phyloP scores from a whole-genome alignment of 1,140 invertebrate species.

The Calliphora vicina region DNA sequence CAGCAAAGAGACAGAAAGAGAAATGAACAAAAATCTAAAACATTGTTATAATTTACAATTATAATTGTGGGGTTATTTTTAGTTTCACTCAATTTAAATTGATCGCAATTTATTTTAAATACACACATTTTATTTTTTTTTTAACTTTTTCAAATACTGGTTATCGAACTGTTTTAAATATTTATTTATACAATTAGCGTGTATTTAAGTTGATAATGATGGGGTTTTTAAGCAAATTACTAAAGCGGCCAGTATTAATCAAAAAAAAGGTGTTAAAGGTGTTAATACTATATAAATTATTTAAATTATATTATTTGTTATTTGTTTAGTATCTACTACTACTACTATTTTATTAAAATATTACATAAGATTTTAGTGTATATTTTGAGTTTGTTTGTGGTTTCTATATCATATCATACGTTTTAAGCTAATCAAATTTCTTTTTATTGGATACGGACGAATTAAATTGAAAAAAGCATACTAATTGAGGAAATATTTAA shows the following conservation, averaged over 20 bases:
- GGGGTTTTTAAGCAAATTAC: neutral
- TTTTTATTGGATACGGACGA: neutral
- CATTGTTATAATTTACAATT: neutral
- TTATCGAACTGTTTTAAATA: neutral
- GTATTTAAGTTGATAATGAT: neutral
- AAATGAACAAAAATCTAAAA: neutral
- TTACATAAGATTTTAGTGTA: neutral
- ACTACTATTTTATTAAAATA: neutral
- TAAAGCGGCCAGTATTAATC: neutral
- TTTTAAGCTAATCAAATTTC: neutral
- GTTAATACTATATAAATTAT: conserved; percentile 1
- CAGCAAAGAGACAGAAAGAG: too few relatives aligned
- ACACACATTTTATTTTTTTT: neutral
- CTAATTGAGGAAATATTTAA: neutral
- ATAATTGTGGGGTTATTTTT: neutral
- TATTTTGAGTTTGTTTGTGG: neutral
- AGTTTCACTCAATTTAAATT: neutral
- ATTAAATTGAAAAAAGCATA: neutral
- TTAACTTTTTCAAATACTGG: neutral
- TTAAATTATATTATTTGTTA: neutral
- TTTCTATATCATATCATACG: neutral
- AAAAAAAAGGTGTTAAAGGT: neutral
- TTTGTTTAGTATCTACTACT: neutral
- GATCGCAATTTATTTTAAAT: neutral
- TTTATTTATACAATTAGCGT: neutral